Evolutionary conservation across 1,140 invertebrate genomes (phyloP).

Genomic region (Wiebesia pumilae): DNA sequence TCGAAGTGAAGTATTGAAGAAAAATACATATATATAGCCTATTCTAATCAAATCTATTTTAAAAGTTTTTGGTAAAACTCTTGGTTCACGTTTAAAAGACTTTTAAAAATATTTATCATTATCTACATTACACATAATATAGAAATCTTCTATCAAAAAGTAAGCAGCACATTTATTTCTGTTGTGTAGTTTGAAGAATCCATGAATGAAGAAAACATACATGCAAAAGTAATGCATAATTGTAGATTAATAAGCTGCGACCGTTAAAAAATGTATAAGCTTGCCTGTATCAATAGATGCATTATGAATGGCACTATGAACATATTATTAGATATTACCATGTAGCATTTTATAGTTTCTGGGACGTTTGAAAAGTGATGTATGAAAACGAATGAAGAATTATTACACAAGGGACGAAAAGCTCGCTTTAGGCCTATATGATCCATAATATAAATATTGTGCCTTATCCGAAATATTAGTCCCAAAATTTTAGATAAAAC

Average conservation of each 20-base stretch:
- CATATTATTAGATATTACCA: constrained; percentile 15
- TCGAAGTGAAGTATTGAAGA: neutral
- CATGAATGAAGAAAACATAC: neutral
- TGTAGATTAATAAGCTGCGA: constrained; percentile 31
- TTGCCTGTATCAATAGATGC: constrained; percentile 30
- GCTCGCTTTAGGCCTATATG: constrained; percentile 36
- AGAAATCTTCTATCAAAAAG: constrained; percentile 24
- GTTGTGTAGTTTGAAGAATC: neutral
- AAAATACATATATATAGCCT: neutral
- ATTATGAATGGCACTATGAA: constrained; percentile 30
- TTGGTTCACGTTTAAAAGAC: neutral
- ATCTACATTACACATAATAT: neutral
- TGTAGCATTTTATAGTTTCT: constrained; percentile 32
- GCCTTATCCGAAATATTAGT: constrained; percentile 43
- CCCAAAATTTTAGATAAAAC: constrained; percentile 28
- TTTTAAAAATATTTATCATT: neutral
- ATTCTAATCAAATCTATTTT: neutral
- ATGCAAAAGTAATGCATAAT: constrained; percentile 29
- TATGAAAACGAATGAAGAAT: neutral
- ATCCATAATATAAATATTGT: constrained; percentile 42
- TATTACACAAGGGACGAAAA: constrained; percentile 20
- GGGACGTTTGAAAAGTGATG: constrained; percentile 6
- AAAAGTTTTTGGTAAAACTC: neutral
- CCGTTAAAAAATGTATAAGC: constrained; percentile 31
- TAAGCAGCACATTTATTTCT: constrained; percentile 23